A percentile compares a stretch with the other conserved stretches of the same genome.
phyloP scores from a whole-genome alignment of 2,113 vertebrate genomes.

The Onychostruthus taczanowskii region DNA sequence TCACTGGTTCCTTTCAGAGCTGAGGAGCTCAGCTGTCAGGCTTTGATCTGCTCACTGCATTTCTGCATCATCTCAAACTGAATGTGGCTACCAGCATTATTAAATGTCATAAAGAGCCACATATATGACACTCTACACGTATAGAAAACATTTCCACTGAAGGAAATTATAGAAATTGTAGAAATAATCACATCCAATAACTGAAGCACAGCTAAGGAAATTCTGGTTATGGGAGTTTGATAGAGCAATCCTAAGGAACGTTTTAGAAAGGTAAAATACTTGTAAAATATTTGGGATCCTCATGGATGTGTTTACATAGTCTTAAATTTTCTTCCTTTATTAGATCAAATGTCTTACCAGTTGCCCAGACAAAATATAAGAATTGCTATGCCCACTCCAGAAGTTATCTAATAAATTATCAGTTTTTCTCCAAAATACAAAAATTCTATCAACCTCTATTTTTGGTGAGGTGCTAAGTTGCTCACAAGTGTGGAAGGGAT shows the following conservation, averaged over 20 bases:
- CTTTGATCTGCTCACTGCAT: slow-evolving; percentile 6
- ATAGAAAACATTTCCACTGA: background rate
- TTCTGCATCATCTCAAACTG: background rate
- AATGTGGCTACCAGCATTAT: background rate
- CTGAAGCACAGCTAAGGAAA: background rate
- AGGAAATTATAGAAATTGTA: background rate
- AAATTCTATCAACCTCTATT: background rate
- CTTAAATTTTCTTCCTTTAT: background rate
- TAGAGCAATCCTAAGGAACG: background rate
- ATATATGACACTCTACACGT: background rate
- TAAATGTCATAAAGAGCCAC: background rate
- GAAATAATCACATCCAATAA: background rate
- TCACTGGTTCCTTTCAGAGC: background rate
- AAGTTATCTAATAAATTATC: background rate
- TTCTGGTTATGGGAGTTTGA: background rate
- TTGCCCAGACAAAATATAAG: background rate
- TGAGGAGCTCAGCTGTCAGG: background rate
- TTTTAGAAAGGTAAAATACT: background rate
- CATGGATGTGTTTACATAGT: background rate
- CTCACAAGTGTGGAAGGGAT: background rate
- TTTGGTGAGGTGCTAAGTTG: background rate
- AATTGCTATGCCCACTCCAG: background rate
- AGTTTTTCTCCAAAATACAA: background rate
- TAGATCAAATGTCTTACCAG: background rate
- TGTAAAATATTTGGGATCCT: background rate